These are phyloP conservation scores for Halocynthia roretzi DNA, from an alignment of 23 tunicate species.

Conservation along the genomic window DNA sequence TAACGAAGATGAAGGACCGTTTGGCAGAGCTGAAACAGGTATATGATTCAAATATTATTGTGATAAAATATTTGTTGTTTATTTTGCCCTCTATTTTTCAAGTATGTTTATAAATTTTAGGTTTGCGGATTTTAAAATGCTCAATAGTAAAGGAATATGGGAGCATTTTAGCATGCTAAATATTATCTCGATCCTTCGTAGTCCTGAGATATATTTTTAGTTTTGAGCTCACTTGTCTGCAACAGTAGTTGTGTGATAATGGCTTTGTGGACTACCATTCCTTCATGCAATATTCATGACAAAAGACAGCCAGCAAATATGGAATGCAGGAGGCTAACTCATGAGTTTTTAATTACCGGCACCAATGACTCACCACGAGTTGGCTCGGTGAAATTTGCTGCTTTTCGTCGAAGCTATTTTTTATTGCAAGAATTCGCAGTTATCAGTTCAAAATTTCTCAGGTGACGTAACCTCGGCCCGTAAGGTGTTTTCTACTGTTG, in stretches of 20 bases:
- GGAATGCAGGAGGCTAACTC: neutral
- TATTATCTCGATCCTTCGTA: neutral
- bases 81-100: neutral
- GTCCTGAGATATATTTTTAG: neutral
- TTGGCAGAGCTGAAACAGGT: slow-evolving; percentile 45
- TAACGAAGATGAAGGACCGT: slow-evolving; percentile 48
- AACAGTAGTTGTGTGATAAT: neutral
- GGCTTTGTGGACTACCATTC: neutral
- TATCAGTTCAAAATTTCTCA: too few relatives aligned
- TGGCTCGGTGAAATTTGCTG: too few relatives aligned
- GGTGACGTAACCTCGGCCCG: too few relatives aligned
- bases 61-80: neutral
- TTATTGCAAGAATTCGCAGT: too few relatives aligned
- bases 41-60: slow-evolving; percentile 11
- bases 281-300: slow-evolving; percentile 12
- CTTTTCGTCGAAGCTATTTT: too few relatives aligned
- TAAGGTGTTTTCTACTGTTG: too few relatives aligned
- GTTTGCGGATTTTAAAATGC: neutral
- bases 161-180: neutral
- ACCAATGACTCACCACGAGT: neutral
- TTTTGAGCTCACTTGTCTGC: neutral
- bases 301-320: slow-evolving; percentile 1
- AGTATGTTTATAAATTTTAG: neutral
- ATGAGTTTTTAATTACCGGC: slow-evolving; percentile 1
- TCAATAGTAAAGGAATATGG: neutral